Percentiles rank a stretch among this genome's conserved stretches.
Evolutionary conservation across 2,113 vertebrate genomes (phyloP).

Genomic region (Pyxicephalus adspersus): DNA sequence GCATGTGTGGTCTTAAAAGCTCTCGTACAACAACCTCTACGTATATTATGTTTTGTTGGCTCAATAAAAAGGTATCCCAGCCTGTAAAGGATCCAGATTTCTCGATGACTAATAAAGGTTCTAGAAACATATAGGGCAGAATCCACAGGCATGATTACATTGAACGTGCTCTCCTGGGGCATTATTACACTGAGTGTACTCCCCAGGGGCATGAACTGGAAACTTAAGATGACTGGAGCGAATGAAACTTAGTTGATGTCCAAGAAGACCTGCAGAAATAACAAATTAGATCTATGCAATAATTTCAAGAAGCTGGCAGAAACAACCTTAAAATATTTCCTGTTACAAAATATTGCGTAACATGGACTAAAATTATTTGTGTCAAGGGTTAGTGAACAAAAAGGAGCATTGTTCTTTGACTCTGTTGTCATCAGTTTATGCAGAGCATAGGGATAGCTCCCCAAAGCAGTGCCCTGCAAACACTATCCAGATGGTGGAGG

Average conservation of each 20-base stretch:
- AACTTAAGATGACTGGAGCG: constrained; percentile 41
- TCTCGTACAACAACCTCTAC: constrained; percentile 42
- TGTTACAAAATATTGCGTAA: constrained; percentile 57
- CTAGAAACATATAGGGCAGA: constrained; percentile 47
- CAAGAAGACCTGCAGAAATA: constrained; percentile 51
- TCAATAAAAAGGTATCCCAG: constrained; percentile 51
- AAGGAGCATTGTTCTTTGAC: constrained; percentile 44
- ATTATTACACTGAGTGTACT: constrained; percentile 35
- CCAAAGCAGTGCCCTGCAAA: constrained; percentile 53
- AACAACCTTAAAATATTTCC: constrained; percentile 54
- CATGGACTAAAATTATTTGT: constrained; percentile 55
- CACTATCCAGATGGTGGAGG: constrained; percentile 54
- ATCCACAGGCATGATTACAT: constrained; percentile 43
- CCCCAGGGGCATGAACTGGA: constrained; percentile 22
- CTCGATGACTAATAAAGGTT: constrained; percentile 54
- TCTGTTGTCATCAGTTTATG: constrained; percentile 55
- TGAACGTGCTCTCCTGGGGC: constrained; percentile 17
- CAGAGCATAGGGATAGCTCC: constrained; percentile 54
- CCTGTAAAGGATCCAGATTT: constrained; percentile 43
- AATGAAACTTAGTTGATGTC: constrained; percentile 41
- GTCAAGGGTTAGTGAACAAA: constrained; percentile 57
- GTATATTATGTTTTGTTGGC: constrained; percentile 52
- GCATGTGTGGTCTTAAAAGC: constrained; percentile 51
- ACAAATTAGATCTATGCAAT: constrained; percentile 55
- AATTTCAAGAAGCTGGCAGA: constrained; percentile 52